Conservation (phyloP, 2,113 vertebrate species). For the Phylloscopus trochiloides region DNA sequence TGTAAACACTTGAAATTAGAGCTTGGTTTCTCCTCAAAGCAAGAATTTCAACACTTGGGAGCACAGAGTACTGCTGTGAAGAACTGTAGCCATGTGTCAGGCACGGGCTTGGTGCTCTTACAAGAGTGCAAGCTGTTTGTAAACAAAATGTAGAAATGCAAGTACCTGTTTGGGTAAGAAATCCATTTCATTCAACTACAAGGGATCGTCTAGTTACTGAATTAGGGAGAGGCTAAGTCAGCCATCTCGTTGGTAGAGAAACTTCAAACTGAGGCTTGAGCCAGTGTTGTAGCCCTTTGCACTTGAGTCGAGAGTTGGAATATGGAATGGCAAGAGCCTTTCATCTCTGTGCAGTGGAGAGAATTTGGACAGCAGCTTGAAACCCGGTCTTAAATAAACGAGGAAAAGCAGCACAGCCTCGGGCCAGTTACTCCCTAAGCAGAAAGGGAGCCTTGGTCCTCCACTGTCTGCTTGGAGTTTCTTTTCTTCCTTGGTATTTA, state of each 20-base stretch:
- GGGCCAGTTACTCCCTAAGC: neutral
- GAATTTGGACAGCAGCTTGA: neutral
- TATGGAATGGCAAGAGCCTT: neutral
- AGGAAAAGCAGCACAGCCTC: neutral
- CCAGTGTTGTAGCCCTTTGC: neutral
- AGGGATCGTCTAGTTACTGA: neutral
- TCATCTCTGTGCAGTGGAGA: neutral
- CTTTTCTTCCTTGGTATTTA: neutral
- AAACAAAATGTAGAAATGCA: neutral
- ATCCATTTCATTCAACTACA: neutral
- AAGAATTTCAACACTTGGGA: neutral
- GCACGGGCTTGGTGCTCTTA: neutral
- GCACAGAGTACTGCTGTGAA: neutral
- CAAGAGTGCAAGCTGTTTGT: neutral
- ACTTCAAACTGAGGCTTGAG: neutral
- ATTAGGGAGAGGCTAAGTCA: neutral
- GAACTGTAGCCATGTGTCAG: neutral
- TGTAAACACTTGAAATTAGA: constrained; percentile 23
- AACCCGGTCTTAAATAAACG: neutral
- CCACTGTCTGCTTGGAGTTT: neutral
- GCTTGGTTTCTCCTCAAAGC: constrained; percentile 6
- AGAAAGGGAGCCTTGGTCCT: neutral
- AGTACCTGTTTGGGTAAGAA: neutral
- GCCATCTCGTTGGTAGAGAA: rapidly evolving
- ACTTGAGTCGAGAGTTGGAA: neutral